phyloP scores from a whole-genome alignment of 1,140 invertebrate genomes.

The Drosophila mayri region DNA sequence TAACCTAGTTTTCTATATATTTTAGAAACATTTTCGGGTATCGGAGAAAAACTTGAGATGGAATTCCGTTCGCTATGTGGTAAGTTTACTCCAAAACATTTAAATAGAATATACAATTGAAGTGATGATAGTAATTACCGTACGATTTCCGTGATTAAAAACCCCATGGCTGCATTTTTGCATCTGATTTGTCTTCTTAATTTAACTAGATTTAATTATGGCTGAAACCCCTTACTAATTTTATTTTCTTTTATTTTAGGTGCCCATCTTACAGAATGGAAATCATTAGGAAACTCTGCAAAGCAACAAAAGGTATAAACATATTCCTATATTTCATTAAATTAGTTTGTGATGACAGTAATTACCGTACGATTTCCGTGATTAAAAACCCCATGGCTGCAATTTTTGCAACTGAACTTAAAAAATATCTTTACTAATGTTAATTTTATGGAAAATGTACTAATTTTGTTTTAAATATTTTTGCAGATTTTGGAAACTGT shows the following conservation, averaged over 20 bases:
- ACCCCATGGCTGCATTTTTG: constrained; percentile 72
- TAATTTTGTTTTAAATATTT: background rate
- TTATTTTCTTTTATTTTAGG: constrained; percentile 18
- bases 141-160: constrained; percentile 70
- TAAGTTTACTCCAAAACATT: background rate
- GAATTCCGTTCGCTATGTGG: background rate
- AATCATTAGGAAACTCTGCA: too few relatives aligned
- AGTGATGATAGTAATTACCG: constrained; percentile 74
- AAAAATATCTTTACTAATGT: background rate
- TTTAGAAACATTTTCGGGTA: background rate
- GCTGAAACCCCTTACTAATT: background rate
- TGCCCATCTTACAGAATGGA: background rate
- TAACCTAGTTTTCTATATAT: constrained; percentile 37
- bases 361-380: constrained; percentile 77
- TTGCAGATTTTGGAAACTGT: background rate
- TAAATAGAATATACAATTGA: background rate
- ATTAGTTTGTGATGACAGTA: constrained; percentile 59
- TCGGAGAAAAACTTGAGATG: background rate
- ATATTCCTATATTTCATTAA: background rate
- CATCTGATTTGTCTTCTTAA: constrained; percentile 52
- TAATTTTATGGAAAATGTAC: background rate
- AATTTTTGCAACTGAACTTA: constrained; percentile 70
- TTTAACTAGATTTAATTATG: background rate
- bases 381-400: constrained; percentile 72
- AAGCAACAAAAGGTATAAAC: constrained; percentile 18